Base-by-base conservation (phyloP, 2,797 vertebrate species). In the Morelia viridis region DNA sequence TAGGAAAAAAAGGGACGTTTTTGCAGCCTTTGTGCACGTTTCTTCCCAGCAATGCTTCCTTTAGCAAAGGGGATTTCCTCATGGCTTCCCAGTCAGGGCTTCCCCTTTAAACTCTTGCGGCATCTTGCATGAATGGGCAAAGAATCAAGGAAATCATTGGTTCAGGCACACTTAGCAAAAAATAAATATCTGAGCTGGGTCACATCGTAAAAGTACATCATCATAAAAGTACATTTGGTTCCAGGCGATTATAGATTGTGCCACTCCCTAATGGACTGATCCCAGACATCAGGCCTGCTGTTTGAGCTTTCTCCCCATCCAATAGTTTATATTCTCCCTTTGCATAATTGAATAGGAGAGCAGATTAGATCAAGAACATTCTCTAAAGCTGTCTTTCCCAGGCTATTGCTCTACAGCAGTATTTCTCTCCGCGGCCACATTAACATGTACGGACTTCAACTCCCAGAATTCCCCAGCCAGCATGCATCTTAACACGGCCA, bases 1-100 rank as follows among this genome's bases (percentile, higher is more conserved):
- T 65, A 68, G 35, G 46, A 85, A 61, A 22, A 88, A 96, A 50
- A 22, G 89, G 94, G 93, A 80, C 3, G 87, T 93, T 92, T 93
- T 92, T 85, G 5, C 5, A 65, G n/a, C 7, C 58, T 17, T 35
- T n/a, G 7, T 2, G 12, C 24, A 11, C 3, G 5, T 28, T 46
- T 53, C 56, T 86, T 86, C 41, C 62, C 28, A 46, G 35, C 92
- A 91, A 93, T 89, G 0, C 0, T 87, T 53, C 80, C 64, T 95
- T 94, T 91, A 94, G n/a, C 93, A 61, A 0, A 46, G 0, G 86
- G 84, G 90, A 95, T 94, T 95, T 94, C 90, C 89, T 93, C 90
- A 57, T 28, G 0, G 2, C 41, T 3, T 41, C 41, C 35, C 17
- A 76, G 15, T 94, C 58, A 92, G 76, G 93, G 88, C 93, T 91